Percentiles rank a stretch among this genome's conserved stretches.
phyloP scores from a whole-genome alignment of 2,113 vertebrate genomes.

The Pseudorasbora parva region DNA sequence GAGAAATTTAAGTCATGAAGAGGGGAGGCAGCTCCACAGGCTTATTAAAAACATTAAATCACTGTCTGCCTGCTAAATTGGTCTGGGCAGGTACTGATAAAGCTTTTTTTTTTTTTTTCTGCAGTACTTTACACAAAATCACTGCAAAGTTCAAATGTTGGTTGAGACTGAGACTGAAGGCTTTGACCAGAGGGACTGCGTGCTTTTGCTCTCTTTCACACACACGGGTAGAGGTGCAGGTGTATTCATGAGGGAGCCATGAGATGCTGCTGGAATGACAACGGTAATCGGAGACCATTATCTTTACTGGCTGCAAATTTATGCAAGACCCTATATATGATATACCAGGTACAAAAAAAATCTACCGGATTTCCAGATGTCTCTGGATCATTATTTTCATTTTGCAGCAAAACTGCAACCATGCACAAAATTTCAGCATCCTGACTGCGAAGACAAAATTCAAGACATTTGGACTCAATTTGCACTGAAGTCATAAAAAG shows the following conservation, averaged over 20 bases:
- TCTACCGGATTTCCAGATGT: neutral
- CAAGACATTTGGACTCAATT: neutral
- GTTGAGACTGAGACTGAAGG: neutral
- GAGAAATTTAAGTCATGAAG: neutral
- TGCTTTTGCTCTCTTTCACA: neutral
- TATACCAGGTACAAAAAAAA: neutral
- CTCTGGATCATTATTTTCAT: neutral
- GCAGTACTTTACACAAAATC: neutral
- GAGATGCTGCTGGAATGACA: slow-evolving; percentile 41
- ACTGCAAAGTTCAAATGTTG: neutral
- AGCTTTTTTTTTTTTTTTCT: neutral
- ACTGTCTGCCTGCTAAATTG: slow-evolving; percentile 6
- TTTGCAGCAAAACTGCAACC: neutral
- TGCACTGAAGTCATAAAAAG: too few species aligned
- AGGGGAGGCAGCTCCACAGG: neutral
- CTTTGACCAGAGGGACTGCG: neutral
- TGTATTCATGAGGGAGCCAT: slow-evolving; percentile 29
- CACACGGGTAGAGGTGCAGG: neutral
- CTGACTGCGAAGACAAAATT: neutral
- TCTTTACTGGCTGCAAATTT: slow-evolving; percentile 4
- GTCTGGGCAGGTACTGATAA: slow-evolving; percentile 7
- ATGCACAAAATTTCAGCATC: neutral
- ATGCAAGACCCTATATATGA: neutral
- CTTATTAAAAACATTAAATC: neutral
- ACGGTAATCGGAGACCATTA: slow-evolving; percentile 23